A percentile compares a stretch with the other conserved stretches of the same genome.
phyloP scores from a whole-genome alignment of 2,113 vertebrate genomes.

The Ivindomyrus marchei region DNA sequence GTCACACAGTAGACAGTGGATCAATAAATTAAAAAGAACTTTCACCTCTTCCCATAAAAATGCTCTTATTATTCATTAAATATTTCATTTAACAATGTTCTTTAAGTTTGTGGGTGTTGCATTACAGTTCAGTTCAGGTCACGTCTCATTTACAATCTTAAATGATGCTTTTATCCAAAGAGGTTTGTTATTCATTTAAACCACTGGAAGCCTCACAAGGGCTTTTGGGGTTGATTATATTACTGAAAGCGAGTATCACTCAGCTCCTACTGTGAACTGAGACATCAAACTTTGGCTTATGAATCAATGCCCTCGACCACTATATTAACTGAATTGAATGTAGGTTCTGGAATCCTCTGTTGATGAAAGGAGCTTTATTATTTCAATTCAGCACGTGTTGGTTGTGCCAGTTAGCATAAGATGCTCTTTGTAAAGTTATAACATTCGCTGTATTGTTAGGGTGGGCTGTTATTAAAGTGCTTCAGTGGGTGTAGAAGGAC shows the following conservation, averaged over 20 bases:
- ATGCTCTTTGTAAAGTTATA: background rate
- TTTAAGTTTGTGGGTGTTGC: background rate
- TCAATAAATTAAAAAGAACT: background rate
- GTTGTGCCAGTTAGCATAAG: background rate
- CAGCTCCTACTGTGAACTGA: background rate
- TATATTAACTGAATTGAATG: background rate
- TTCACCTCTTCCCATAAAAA: background rate
- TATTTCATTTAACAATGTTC: background rate
- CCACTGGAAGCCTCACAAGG: background rate
- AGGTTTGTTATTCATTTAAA: background rate
- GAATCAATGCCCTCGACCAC: background rate
- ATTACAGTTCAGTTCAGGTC: background rate
- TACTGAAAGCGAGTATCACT: background rate
- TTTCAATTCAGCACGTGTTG: background rate
- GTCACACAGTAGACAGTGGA: background rate
- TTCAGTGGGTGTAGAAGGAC: background rate
- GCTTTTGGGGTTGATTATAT: background rate
- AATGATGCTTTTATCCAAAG: background rate
- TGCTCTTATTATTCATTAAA: background rate
- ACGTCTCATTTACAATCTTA: background rate
- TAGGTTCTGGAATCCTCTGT: background rate
- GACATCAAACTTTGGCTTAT: background rate
- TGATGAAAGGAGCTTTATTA: background rate
- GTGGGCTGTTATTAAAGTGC: background rate
- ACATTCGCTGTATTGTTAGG: background rate